A percentile compares a stretch with the other conserved stretches of the same genome.
These are phyloP conservation scores for Mormyrus iriodes DNA, from an alignment of 2,113 vertebrate genomes.

Conservation along the genomic window DNA sequence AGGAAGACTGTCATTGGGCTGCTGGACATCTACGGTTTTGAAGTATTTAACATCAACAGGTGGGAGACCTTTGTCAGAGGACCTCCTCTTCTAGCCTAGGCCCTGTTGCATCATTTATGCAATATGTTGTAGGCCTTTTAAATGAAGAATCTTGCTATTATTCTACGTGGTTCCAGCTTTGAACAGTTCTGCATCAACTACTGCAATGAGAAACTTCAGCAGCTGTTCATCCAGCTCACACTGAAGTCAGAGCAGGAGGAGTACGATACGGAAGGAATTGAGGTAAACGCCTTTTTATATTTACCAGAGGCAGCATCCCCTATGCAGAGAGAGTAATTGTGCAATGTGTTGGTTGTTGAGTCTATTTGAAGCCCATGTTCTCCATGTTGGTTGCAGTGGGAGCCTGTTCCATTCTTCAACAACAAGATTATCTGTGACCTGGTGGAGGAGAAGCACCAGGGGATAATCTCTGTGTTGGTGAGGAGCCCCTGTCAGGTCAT, in stretches of 20 bases:
- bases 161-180: slow-evolving; percentile 64
- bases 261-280: slow-evolving; percentile 85
- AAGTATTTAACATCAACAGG: slow-evolving; percentile 94
- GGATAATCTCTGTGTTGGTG: slow-evolving; percentile 92
- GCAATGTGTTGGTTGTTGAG: not conserved
- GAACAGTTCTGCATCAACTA: slow-evolving; percentile 99
- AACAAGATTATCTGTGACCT: slow-evolving; percentile 97
- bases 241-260: slow-evolving; percentile 92
- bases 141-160: not conserved
- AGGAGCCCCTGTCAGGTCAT: slow-evolving; percentile 16
- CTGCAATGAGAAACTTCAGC: slow-evolving; percentile 96
- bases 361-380: not conserved
- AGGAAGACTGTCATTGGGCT: slow-evolving; percentile 86
- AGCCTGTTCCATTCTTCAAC: slow-evolving; percentile 90
- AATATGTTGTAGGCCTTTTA: not conserved
- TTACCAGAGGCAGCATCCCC: not conserved
- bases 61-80: slow-evolving; percentile 31
- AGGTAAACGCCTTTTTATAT: slow-evolving; percentile 57
- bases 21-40: slow-evolving; percentile 95
- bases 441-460: slow-evolving; percentile 87
- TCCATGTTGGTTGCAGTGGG: slow-evolving; percentile 68
- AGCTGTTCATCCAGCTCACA: slow-evolving; percentile 88
- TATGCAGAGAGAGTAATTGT: not conserved
- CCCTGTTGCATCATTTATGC: not conserved
- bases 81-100: not conserved